Evolutionary conservation across 2,888 invertebrate species (phyloP).

Genomic region (Cylindroiulus punctatus): DNA sequence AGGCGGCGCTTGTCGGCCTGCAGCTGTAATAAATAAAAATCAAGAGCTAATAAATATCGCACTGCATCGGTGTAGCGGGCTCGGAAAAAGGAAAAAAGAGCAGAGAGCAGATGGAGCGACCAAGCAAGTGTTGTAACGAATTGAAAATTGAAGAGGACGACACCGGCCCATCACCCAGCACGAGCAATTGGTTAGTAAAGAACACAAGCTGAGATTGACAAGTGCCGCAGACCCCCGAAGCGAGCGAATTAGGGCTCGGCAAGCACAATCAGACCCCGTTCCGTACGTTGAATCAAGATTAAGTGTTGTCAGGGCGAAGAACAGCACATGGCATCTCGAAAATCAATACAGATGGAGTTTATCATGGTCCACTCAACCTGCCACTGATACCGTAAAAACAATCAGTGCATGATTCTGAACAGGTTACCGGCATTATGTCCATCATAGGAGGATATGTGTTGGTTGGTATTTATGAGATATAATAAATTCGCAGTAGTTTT

Average conservation of each 20-base stretch:
- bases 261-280: neutral
- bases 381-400: neutral
- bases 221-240: neutral
- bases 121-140: neutral
- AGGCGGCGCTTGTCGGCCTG: conserved; percentile 50
- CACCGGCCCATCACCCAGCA: conserved; percentile 13
- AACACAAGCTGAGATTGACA: neutral
- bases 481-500: too few relatives aligned
- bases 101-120: neutral
- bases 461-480: too few relatives aligned
- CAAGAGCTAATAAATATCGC: neutral
- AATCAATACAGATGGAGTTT: neutral
- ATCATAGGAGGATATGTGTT: too few relatives aligned
- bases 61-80: neutral
- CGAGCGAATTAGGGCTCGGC: neutral
- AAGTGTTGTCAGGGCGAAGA: neutral
- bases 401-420: neutral
- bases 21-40: conserved; percentile 50
- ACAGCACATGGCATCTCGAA: neutral
- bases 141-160: neutral
- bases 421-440: too few relatives aligned
- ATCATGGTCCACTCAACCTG: neutral
- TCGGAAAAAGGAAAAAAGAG: neutral
- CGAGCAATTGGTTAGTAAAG: neutral
- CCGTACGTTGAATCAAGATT: neutral